phyloP scores from a whole-genome alignment of 2,797 vertebrate species.

The Synaphobranchus kaupii region DNA sequence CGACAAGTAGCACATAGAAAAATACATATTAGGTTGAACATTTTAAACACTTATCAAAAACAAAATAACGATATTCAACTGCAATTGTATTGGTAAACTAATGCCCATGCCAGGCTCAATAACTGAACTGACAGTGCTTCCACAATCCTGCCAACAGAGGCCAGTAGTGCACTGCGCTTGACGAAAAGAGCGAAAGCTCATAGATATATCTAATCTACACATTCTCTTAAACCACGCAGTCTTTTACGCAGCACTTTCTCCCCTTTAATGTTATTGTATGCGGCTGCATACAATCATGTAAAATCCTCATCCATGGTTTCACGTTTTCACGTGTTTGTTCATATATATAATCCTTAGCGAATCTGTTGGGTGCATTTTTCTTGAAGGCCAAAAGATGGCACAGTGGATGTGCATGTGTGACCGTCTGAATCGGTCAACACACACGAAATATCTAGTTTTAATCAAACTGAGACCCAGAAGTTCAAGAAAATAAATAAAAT shows the following conservation, averaged over 20 bases:
- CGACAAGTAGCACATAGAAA: background rate
- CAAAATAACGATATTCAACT: background rate
- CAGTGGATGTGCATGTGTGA: background rate
- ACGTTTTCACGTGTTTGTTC: background rate
- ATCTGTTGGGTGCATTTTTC: background rate
- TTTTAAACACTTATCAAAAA: background rate
- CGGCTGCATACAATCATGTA: background rate
- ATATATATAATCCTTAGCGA: background rate
- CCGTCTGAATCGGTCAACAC: background rate
- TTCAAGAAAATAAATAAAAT: background rate
- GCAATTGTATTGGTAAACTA: background rate
- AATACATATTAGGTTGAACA: background rate
- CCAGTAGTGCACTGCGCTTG: conserved; percentile 2
- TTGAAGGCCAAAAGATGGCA: conserved; percentile 7
- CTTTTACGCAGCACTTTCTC: background rate
- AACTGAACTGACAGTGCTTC: background rate
- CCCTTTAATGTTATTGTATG: background rate
- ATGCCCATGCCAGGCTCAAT: background rate
- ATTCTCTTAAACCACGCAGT: background rate
- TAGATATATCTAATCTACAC: background rate
- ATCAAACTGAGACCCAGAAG: background rate
- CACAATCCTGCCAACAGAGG: conserved; percentile 16
- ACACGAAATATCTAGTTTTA: background rate
- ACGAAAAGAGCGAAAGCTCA: background rate
- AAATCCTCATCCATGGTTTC: background rate